phyloP scores from a whole-genome alignment of 2,113 vertebrate genomes.

The Dissostichus mawsoni region DNA sequence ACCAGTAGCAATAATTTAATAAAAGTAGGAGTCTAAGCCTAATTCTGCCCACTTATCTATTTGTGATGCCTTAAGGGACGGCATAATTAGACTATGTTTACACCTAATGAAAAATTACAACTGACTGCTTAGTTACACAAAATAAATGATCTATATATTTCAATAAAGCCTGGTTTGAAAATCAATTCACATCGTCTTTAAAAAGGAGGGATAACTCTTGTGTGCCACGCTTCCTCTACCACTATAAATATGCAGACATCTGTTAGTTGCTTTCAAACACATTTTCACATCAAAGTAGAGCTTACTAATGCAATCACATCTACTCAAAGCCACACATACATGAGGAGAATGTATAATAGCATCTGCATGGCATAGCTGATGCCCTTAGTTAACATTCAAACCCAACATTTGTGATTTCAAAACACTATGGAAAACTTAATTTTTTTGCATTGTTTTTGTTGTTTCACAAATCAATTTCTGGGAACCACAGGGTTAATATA shows the following conservation, averaged over 20 bases:
- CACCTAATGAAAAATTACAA: conserved; percentile 1
- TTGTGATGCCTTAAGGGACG: conserved; percentile 24
- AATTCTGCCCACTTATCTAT: neutral
- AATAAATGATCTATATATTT: conserved; percentile 12
- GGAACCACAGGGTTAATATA: neutral
- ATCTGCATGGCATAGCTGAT: neutral
- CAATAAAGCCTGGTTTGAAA: neutral
- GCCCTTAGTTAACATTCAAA: neutral
- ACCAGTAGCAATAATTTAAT: neutral
- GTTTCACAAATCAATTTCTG: no score
- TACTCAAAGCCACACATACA: conserved; percentile 14
- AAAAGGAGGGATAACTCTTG: neutral
- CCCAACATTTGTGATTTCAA: neutral
- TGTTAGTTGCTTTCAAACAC: conserved; percentile 37
- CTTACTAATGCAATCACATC: neutral
- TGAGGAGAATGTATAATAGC: conserved; percentile 21
- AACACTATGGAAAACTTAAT: neutral
- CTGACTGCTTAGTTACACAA: neutral
- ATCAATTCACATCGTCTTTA: neutral
- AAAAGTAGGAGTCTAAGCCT: neutral
- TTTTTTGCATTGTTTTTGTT: neutral
- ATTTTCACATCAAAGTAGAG: conserved; percentile 29
- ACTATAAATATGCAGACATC: conserved; percentile 12
- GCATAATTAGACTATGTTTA: neutral
- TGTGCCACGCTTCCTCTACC: neutral